A percentile compares a stretch with the other conserved stretches of the same genome.
phyloP scores from a whole-genome alignment of 2,888 invertebrate species.

The Seira musarum region DNA sequence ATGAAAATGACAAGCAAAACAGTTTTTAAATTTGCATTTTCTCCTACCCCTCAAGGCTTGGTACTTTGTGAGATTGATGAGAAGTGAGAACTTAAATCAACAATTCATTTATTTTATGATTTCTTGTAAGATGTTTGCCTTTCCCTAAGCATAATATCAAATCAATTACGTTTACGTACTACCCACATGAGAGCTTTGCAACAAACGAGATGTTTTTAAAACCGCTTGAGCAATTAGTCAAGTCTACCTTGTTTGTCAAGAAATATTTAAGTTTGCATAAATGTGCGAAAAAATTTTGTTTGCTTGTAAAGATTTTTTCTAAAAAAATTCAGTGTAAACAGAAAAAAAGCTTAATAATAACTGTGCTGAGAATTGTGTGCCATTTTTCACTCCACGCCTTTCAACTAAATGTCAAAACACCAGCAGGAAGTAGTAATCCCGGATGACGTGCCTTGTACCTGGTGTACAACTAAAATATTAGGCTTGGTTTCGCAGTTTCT shows the following conservation, averaged over 20 bases:
- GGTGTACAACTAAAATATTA: too few species aligned
- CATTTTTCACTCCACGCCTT: slow-evolving; percentile 30
- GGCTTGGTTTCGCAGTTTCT: too few species aligned
- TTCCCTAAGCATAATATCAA: not conserved
- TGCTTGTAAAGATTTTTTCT: not conserved
- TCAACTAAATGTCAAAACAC: slow-evolving; percentile 30
- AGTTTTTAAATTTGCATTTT: not conserved
- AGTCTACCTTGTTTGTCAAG: slow-evolving; percentile 17
- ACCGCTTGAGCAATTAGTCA: slow-evolving; percentile 18
- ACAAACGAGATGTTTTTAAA: not conserved
- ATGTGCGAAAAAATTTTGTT: not conserved
- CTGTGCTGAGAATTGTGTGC: not conserved
- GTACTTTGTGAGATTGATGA: not conserved
- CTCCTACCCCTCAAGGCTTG: not conserved
- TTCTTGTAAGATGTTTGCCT: not conserved
- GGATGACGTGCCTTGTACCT: not conserved
- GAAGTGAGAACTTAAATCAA: not conserved
- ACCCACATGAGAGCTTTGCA: not conserved
- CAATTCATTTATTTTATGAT: not conserved
- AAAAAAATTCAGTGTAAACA: not conserved
- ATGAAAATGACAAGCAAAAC: not conserved
- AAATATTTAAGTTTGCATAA: not conserved
- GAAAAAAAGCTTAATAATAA: too few species aligned
- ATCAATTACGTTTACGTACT: not conserved
- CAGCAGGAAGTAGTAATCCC: slow-evolving; percentile 27